Evolutionary conservation across 2,888 invertebrate genomes (phyloP).

Genomic region (Athrips mouffetella): DNA sequence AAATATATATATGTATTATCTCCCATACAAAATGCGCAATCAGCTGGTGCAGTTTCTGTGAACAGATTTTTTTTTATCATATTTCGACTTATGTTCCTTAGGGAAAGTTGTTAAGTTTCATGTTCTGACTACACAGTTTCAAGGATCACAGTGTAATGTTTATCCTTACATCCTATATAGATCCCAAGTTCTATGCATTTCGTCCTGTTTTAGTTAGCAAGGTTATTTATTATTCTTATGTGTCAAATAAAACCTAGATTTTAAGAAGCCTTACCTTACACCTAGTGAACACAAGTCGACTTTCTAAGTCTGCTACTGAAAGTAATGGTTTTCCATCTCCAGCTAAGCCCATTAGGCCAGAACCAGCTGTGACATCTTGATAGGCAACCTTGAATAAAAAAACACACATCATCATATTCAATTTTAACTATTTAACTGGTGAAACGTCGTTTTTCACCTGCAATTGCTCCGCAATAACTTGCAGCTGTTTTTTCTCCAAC

Average conservation of each 20-base stretch:
- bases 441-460: constrained; percentile 63
- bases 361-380: constrained; percentile 89
- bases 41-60: too few relatives aligned
- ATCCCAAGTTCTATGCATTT: too few relatives aligned
- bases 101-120: too few relatives aligned
- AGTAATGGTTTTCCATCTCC: constrained; percentile 89
- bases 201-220: too few relatives aligned
- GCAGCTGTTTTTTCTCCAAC: constrained; percentile 68
- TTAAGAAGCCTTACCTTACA: constrained; percentile 81
- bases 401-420: background rate
- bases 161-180: background rate
- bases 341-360: constrained; percentile 90
- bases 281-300: constrained; percentile 92
- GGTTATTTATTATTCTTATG: too few relatives aligned
- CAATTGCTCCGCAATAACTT: constrained; percentile 68
- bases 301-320: constrained; percentile 90
- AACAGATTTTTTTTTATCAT: too few relatives aligned
- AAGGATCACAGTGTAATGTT: background rate
- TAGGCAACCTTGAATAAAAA: constrained; percentile 79
- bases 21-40: too few relatives aligned
- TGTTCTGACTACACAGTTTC: too few relatives aligned
- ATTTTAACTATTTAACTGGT: background rate
- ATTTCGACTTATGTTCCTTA: too few relatives aligned
- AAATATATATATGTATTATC: too few relatives aligned
- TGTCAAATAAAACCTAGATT: background rate